Evolutionary conservation across 2,888 invertebrate species (phyloP), one percentile per base, ranked within the genome.

Genomic region (Erebia aethiops): DNA sequence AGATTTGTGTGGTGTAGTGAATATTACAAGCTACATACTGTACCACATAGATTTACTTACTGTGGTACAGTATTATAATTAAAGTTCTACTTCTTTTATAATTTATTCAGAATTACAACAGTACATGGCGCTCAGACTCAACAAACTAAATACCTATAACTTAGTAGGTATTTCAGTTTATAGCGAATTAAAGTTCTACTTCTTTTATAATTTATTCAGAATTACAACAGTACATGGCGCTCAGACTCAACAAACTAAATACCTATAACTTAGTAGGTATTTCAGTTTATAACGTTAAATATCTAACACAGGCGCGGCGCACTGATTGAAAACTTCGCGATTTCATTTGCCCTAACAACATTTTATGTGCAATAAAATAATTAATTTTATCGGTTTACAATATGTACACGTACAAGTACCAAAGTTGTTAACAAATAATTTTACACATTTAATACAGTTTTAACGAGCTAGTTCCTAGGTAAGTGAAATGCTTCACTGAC

Each of bases 351-450:
- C 54, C 41, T 62, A 67, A 67, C 61, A 64, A 69, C 49, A 62
- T 73, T 43, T 71, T 76, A 72, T 68, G 70, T 64, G 64, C 72
- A 69, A 74, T 73, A 57, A 71, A 71, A 68, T 46, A 71, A 68
- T 46, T 63, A 49, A 61, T 7, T 46, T 73, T 68, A 73, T 69
- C 56, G 71, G 46, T 52, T 14, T 61, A 41, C 62, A n/a, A 43
- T 18, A 61, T 35, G 11, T 46, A 41, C 26, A 26, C 5, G 4
- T 14, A 26, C 13, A 21, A 21, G 5, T 56, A 56, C 13, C 3
- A 13, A 21, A 14, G 11, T 26, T 57, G 35, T 16, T 61, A 67
- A 67, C 51, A 16, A 52, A 67, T 67, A 54, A 9, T 49, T 60
- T 43, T 43, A 9, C 51, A 57, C 52, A 43, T 41, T n/a, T 18